Conservation (phyloP, 2,797 vertebrate species). For the Cheirogaleus major region DNA sequence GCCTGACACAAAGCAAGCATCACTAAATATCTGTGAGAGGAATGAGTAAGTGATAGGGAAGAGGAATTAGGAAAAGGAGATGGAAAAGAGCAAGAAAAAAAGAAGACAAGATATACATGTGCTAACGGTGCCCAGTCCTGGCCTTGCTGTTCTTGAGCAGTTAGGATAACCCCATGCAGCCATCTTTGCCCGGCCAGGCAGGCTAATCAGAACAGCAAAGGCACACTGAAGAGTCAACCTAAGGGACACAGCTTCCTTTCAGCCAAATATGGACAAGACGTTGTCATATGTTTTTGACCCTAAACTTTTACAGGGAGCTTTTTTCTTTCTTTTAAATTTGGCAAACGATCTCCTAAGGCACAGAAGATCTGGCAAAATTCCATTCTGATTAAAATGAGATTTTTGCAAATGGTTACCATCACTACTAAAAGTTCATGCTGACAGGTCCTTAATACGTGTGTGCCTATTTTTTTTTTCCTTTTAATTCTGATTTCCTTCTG, state of each 20-base stretch:
- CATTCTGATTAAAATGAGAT: not conserved
- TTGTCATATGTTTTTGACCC: not conserved
- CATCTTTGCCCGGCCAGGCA: not conserved
- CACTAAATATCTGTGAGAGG: not conserved
- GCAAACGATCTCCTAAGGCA: not conserved
- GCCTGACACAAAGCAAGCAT: not conserved
- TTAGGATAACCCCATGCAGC: accelerated
- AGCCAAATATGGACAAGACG: not conserved
- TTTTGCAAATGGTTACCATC: not conserved
- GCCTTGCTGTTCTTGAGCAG: not conserved
- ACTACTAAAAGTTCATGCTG: not conserved
- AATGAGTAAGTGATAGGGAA: not conserved
- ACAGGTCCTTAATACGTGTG: not conserved
- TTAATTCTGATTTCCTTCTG: not conserved
- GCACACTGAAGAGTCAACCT: not conserved
- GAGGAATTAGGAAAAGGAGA: not conserved
- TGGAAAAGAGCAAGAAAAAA: not conserved
- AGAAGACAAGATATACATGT: not conserved
- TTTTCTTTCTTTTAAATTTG: not conserved
- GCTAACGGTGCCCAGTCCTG: not conserved
- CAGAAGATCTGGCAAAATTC: not conserved
- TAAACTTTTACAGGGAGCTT: not conserved
- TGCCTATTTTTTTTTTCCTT: not conserved
- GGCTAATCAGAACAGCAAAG: not conserved
- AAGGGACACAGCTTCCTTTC: not conserved